Percentiles rank a stretch among this genome's conserved stretches.
These are phyloP conservation scores for Molossus molossus DNA, from an alignment of 2,797 vertebrate species.

Conservation along the genomic window DNA sequence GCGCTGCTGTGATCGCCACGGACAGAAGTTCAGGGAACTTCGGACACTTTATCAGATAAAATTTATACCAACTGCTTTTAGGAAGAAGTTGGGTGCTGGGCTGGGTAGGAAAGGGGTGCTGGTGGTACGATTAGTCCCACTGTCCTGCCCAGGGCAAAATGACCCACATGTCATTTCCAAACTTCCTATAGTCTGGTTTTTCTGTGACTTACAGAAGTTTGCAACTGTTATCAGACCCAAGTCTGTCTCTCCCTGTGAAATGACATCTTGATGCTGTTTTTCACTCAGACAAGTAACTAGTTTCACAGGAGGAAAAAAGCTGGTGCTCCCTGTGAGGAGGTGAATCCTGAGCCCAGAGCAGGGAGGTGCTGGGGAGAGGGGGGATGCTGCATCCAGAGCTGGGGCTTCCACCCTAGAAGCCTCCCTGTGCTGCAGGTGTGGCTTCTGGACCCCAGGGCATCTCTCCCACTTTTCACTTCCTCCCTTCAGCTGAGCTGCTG, in stretches of 20 bases:
- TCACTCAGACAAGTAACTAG: neutral
- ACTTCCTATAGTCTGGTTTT: neutral
- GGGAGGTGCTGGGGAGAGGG: rapidly evolving
- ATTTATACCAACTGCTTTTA: neutral
- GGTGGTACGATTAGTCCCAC: neutral
- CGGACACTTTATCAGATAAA: neutral
- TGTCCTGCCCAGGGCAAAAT: neutral
- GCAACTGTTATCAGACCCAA: neutral
- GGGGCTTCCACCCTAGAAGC: no score
- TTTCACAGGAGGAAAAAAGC: neutral
- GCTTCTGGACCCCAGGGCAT: neutral
- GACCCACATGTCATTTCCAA: neutral
- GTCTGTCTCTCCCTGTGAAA: neutral
- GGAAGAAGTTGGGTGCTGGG: neutral
- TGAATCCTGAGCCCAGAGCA: neutral
- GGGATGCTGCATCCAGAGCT: neutral
- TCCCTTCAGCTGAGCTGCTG: neutral
- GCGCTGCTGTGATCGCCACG: neutral
- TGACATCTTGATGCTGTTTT: neutral
- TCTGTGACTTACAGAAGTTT: neutral
- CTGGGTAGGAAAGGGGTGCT: rapidly evolving
- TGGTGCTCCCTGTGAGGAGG: neutral
- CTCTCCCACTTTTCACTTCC: neutral
- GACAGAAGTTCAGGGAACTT: neutral
- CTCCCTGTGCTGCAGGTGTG: no score